Conservation (phyloP, 2,113 vertebrate genomes). For the Brachyhypopomus gauderio region DNA sequence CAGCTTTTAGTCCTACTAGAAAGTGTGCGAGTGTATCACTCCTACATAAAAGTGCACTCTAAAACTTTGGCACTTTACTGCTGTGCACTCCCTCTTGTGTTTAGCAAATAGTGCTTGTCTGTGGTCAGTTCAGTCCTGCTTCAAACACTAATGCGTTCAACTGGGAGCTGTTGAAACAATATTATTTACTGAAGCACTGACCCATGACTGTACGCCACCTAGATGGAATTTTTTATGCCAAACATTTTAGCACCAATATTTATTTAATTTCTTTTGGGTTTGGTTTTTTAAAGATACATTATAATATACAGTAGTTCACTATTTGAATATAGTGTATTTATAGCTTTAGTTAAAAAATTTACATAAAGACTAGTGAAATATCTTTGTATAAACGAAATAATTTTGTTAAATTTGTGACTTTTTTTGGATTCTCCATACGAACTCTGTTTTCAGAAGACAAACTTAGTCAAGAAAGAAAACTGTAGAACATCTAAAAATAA, state of each 20-base stretch:
- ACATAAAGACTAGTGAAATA: background rate
- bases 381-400: background rate
- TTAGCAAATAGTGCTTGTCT: conserved; percentile 73
- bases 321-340: too few relatives aligned
- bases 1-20: background rate
- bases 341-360: too few relatives aligned
- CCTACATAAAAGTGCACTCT: background rate
- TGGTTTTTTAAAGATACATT: background rate
- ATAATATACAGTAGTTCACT: background rate
- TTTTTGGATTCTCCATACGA: too few relatives aligned
- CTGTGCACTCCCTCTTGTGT: conserved; percentile 61
- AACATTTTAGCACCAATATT: background rate
- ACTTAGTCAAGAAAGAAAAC: too few relatives aligned
- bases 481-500: background rate
- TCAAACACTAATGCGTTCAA: conserved; percentile 57
- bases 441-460: background rate
- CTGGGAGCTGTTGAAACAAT: conserved; percentile 37
- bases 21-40: background rate
- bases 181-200: conserved; percentile 34
- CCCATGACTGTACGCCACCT: conserved; percentile 4
- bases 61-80: conserved; percentile 63
- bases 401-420: background rate
- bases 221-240: background rate
- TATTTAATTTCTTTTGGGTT: background rate
- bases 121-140: conserved; percentile 56